Evolutionary conservation across 1,140 invertebrate genomes (phyloP).

Genomic region (Temnothorax nylanderi): DNA sequence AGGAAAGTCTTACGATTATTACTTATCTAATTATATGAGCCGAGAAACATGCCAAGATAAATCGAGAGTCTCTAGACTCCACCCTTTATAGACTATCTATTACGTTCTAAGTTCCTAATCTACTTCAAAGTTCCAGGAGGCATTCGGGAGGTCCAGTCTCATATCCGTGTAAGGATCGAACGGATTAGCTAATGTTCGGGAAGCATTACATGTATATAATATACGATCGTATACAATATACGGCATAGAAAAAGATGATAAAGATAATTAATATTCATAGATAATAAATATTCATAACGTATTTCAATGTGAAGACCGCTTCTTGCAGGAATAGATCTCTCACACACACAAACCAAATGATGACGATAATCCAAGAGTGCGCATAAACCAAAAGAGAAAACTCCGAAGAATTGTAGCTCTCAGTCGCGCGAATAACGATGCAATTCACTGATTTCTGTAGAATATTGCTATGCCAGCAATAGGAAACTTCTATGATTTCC

Average conservation of each 20-base stretch:
- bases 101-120: constrained; percentile 66
- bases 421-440: not conserved
- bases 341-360: constrained; percentile 78
- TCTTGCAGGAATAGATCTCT: constrained; percentile 64
- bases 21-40: constrained; percentile 52
- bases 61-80: constrained; percentile 53
- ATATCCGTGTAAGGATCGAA: constrained; percentile 34
- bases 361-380: constrained; percentile 65
- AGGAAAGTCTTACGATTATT: constrained; percentile 30
- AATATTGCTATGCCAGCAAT: not conserved
- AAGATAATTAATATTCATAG: constrained; percentile 23
- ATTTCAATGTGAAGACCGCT: constrained; percentile 47
- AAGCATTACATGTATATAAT: constrained; percentile 56
- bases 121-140: constrained; percentile 62
- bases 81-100: constrained; percentile 63
- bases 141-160: constrained; percentile 42
- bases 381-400: constrained; percentile 64
- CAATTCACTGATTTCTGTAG: constrained; percentile 30
- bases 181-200: constrained; percentile 32
- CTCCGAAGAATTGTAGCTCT: constrained; percentile 28
- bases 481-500: not conserved
- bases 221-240: constrained; percentile 23
- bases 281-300: constrained; percentile 41
- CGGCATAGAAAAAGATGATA: constrained; percentile 23
- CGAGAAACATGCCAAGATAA: constrained; percentile 62